Conservation (phyloP, 92 coral and sea anemone species). For the Umimayanthus kanabou region DNA sequence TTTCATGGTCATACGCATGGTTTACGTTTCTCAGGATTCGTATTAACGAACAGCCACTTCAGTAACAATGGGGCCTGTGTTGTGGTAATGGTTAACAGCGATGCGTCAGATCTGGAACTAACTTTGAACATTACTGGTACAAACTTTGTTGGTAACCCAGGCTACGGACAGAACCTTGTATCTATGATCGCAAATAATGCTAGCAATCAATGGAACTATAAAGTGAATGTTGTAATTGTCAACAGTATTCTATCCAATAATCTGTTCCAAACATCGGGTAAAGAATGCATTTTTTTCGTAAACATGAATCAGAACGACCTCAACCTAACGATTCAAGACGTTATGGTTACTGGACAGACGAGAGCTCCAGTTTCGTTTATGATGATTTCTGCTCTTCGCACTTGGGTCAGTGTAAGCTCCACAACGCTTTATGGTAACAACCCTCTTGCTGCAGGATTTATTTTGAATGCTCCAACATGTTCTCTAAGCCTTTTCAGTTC, state of each 20-base stretch:
- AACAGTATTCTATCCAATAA: neutral
- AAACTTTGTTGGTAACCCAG: neutral
- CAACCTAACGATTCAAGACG: neutral
- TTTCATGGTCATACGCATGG: neutral
- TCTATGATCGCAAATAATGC: neutral
- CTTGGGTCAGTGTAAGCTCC: neutral
- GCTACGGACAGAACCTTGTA: constrained; percentile 5
- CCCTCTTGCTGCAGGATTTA: neutral
- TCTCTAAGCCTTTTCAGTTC: neutral
- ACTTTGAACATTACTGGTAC: neutral
- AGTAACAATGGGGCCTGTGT: neutral
- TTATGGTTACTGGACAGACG: neutral
- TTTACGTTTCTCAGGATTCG: neutral
- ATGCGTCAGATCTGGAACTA: neutral
- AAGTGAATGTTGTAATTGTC: neutral
- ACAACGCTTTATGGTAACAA: neutral
- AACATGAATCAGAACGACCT: neutral
- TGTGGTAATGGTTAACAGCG: neutral
- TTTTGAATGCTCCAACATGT: neutral
- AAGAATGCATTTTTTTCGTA: neutral
- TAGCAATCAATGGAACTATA: neutral
- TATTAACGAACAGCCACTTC: neutral
- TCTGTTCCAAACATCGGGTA: constrained; percentile 6
- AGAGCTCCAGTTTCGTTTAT: neutral
- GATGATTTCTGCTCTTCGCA: neutral